Conservation (phyloP, 2,113 vertebrate genomes). For the Periophthalmodon schlosseri region DNA sequence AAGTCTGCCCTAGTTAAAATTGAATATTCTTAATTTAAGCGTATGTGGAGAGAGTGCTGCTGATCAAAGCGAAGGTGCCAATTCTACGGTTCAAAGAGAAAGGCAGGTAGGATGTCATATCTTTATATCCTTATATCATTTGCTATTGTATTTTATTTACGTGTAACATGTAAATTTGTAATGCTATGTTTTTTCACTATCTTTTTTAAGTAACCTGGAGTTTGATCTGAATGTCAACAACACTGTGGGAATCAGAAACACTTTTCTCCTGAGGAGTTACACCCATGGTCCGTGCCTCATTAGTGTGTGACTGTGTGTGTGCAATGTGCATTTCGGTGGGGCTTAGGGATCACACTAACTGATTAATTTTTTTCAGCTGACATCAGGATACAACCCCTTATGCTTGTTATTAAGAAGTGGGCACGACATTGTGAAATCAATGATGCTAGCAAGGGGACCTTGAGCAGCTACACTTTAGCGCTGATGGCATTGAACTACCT, state of each 20-base stretch:
- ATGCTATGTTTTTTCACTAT: slow-evolving; percentile 6
- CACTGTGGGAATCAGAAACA: slow-evolving; percentile 96
- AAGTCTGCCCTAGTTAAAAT: not conserved
- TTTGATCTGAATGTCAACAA: slow-evolving; percentile 99
- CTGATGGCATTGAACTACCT: slow-evolving; percentile 98
- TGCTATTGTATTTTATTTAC: not conserved
- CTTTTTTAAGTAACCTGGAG: slow-evolving; percentile 83
- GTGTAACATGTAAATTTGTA: not conserved
- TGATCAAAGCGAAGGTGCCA: slow-evolving; percentile 97
- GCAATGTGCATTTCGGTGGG: no score
- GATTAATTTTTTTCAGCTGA: slow-evolving; percentile 79
- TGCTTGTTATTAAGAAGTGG: slow-evolving; percentile 95
- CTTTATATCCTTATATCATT: no score
- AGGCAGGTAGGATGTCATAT: slow-evolving; percentile 83
- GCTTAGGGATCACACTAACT: not conserved
- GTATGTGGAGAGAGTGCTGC: slow-evolving; percentile 87
- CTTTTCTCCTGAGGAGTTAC: slow-evolving; percentile 94
- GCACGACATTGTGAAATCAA: slow-evolving; percentile 89
- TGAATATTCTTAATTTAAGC: slow-evolving; percentile 57
- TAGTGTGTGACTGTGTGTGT: not conserved
- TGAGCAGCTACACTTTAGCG: slow-evolving; percentile 95
- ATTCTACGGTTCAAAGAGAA: slow-evolving; percentile 94
- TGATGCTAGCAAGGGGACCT: slow-evolving; percentile 95
- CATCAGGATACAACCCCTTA: slow-evolving; percentile 88
- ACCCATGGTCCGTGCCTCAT: slow-evolving; percentile 79